phyloP scores from a whole-genome alignment of 2,113 vertebrate genomes.

The Cettia cetti region DNA sequence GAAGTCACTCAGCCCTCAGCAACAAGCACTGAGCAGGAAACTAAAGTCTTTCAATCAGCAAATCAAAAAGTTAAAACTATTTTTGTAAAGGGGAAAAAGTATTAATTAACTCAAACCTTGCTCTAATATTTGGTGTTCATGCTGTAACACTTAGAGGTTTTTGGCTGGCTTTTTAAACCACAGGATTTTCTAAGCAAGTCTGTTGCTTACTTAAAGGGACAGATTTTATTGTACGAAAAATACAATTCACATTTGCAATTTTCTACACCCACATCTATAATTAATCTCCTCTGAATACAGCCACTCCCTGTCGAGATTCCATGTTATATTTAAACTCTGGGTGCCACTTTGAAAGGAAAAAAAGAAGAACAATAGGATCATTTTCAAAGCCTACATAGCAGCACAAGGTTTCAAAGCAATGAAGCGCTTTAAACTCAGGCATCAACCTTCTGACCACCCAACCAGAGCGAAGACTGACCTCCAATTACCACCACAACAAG shows the following conservation, averaged over 20 bases:
- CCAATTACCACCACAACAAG: background rate
- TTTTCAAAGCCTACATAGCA: slow-evolving; percentile 51
- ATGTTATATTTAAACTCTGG: slow-evolving; percentile 44
- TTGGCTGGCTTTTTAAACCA: background rate
- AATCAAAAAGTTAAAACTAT: background rate
- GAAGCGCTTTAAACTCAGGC: slow-evolving; percentile 2
- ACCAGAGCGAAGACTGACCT: background rate
- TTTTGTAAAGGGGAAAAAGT: background rate
- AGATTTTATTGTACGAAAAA: slow-evolving; percentile 23
- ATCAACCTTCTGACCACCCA: background rate
- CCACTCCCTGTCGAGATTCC: slow-evolving; percentile 37
- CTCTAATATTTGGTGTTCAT: background rate
- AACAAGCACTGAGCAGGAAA: background rate
- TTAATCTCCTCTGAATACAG: slow-evolving; percentile 52
- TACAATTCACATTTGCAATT: slow-evolving; percentile 21
- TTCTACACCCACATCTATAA: slow-evolving; percentile 52
- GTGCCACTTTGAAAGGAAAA: slow-evolving; percentile 14
- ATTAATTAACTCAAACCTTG: background rate
- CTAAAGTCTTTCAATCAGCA: background rate
- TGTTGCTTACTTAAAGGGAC: slow-evolving; percentile 12
- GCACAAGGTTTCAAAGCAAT: slow-evolving; percentile 29
- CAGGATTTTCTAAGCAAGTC: slow-evolving; percentile 4
- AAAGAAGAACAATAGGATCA: background rate
- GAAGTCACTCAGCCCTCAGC: background rate
- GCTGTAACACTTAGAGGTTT: background rate